Evolutionary conservation across 2,797 vertebrate genomes (phyloP).

Genomic region (Tiaroga cobitis): DNA sequence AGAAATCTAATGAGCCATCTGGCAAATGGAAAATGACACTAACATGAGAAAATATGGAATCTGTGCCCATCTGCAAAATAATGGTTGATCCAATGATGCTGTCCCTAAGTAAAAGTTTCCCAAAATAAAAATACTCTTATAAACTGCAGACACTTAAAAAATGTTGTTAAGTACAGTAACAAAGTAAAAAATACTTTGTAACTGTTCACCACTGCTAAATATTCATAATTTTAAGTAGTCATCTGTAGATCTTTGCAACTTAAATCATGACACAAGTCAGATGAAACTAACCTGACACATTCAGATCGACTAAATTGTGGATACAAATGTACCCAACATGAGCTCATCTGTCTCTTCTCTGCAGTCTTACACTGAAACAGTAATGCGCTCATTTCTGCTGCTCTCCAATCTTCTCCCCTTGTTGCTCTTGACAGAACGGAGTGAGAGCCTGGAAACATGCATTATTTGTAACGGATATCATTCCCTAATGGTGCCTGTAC

Average conservation of each 20-base stretch:
- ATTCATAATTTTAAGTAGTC: background rate
- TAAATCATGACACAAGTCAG: background rate
- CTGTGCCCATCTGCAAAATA: background rate
- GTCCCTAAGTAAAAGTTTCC: background rate
- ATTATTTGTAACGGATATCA: constrained; percentile 83
- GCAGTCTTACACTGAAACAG: constrained; percentile 18
- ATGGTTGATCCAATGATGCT: background rate
- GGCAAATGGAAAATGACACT: constrained; percentile 23
- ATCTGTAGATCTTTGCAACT: background rate
- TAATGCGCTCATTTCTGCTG: constrained; percentile 60
- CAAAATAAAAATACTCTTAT: background rate
- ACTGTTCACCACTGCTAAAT: background rate
- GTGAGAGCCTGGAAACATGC: constrained; percentile 75
- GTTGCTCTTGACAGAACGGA: constrained; percentile 69
- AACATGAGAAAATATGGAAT: constrained; percentile 50
- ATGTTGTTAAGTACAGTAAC: background rate
- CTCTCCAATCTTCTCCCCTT: constrained; percentile 42
- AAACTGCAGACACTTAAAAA: background rate
- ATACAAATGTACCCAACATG: background rate
- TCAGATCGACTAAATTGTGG: background rate
- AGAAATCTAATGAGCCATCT: constrained; percentile 49
- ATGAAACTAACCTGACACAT: background rate
- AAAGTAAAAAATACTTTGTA: background rate
- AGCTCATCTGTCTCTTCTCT: background rate
- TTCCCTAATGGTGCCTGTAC: constrained; percentile 77